Percentiles rank a stretch among this genome's conserved stretches.
These are phyloP conservation scores for Candidula unifasciata DNA, from an alignment of 2,888 invertebrate genomes.

Conservation along the genomic window DNA sequence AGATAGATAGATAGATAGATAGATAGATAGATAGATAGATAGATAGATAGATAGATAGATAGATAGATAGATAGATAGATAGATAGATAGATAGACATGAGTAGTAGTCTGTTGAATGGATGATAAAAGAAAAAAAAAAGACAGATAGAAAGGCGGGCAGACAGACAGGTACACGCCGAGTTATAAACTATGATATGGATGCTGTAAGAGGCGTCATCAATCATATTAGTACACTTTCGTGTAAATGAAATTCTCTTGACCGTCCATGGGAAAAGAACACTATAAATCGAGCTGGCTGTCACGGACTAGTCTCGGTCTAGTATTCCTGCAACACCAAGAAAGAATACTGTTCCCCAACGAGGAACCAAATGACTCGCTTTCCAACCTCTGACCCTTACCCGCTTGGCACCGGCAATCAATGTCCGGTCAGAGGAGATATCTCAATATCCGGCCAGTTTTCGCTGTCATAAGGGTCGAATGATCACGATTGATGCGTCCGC, in stretches of 20 bases:
- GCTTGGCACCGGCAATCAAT: conserved; percentile 51
- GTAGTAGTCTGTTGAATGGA: no score
- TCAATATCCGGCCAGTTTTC: conserved; percentile 46
- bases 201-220: no score
- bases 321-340: neutral
- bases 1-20: neutral
- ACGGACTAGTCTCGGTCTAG: neutral
- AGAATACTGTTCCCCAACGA: conserved; percentile 41
- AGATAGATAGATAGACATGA: no score
- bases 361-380: conserved; percentile 42
- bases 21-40: neutral
- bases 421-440: conserved; percentile 46
- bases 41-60: no score
- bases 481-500: conserved; percentile 31
- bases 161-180: no score
- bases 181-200: no score
- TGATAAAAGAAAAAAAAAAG: no score
- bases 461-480: conserved; percentile 43
- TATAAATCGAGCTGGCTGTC: conserved; percentile 7
- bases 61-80: no score
- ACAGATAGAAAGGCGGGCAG: no score
- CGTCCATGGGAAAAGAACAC: neutral
- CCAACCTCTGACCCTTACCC: conserved; percentile 43
- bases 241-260: conserved; percentile 5
- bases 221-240: neutral